Evolutionary conservation across 2,888 invertebrate genomes (phyloP), one percentile per base, ranked within the genome.

Genomic region (Ennomos quercinarius): DNA sequence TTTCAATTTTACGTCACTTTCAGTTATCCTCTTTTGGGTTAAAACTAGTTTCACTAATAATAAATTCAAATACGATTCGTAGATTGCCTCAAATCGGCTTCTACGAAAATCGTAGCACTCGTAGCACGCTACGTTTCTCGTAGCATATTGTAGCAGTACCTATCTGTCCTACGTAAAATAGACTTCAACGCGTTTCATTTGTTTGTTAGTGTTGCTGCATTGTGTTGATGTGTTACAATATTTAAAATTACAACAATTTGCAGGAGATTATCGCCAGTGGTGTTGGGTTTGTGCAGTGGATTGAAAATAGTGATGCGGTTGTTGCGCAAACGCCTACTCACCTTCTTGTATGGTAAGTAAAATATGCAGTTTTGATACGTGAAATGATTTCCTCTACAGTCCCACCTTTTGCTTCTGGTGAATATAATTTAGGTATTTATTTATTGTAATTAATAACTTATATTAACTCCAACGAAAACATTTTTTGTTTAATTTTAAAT

Each of bases 301-400:
- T 98, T 55, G 96, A 97, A 56, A 95, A 97, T 57, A 99, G 99
- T 86, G 99, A 99, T 81, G 99, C 99, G 0, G 98, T 98, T 0
- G 98, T 99, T 0, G 99, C 99, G 0, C 99, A 99, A 86, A 97
- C 98, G 54, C 95, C 97, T 13, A 96, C 95, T 54, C 97, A 96
- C 77, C 89, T 99, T 11, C 97, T 98, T 50, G 96, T 99, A 57
- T 99, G 99, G 99, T 97, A 94, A 87, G 76, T 63, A 9, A 45
- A 54, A 6, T 13, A 5, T 6, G 6, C 27, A 6, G 4, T 4
- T 27, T 27, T 27, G 5, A 27, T 27, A 27, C 5, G 3, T 27
- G 27, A 6, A 27, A 27, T 27, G 3, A 27, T 27, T 27, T 27
- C 27, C 6, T 27, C 6, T 6, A 27, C 6, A 27, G 27, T 27